Base-by-base conservation (phyloP, 2,113 vertebrate genomes). In the Vidua chalybeata region DNA sequence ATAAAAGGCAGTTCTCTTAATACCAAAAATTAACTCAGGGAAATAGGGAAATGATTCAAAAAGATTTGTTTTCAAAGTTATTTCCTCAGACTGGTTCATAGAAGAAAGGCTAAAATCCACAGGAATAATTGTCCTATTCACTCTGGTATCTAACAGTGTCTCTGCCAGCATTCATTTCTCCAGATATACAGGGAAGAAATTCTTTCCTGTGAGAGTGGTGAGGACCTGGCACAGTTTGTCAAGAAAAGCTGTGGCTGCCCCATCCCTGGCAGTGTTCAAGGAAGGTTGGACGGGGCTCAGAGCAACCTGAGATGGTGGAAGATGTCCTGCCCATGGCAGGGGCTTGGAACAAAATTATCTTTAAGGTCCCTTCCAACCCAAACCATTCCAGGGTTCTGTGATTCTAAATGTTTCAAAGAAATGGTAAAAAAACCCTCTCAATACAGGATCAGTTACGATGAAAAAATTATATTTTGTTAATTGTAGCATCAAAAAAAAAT, bases 21-120 rank as follows among this genome's bases (percentile, higher is more conserved):
- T 92, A 39, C n/a, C 77, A 54, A 87, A 95, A 97, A 87, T 87
- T 75, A 96, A 74, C 95, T 94, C 80, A n/a, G 35, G 92, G 93
- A 91, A 92, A 92, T 48, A 9, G 22, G 35, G 27, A 92, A 92
- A 79, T 21, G 1, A 71, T 83, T 87, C 41, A 81, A 74, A 81
- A 80, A 84, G 56, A 85, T 72, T 77, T 76, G 71, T 52, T 81
- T 92, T 78, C 14, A 10, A 66, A 72, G 39, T 78, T 80, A 66
- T 90, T 93, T 93, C 74, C 85, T 80, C 23, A 66, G 67, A 37
- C 12, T 69, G 39, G 10, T 41, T 74, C 28, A 17, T 33, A 79
- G 59, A 45, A 78, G 28, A 45, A 87, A 84, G 59, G 68, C 27
- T 90, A 58, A 93, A 87, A 95, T 74, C 46, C 62, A 75, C 28